phyloP scores from a whole-genome alignment of 1,140 invertebrate genomes.

The Lutraria rhynchaena region DNA sequence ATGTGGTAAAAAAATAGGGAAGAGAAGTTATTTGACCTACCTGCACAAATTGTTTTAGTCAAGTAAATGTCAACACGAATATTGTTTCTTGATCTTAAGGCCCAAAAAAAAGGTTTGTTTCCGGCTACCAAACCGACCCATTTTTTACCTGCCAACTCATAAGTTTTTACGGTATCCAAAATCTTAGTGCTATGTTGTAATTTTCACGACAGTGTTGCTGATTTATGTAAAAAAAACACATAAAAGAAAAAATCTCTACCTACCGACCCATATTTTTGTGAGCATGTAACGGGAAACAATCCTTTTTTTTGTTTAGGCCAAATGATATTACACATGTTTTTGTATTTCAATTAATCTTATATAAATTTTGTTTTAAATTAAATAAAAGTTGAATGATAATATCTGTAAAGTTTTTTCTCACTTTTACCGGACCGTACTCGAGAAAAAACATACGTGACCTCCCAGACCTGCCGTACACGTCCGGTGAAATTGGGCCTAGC shows the following conservation, averaged over 20 bases:
- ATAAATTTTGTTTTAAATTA: not conserved
- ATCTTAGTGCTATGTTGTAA: no score
- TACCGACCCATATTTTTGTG: no score
- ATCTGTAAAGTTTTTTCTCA: not conserved
- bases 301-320: not conserved
- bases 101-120: no score
- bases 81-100: not conserved
- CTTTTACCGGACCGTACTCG: not conserved
- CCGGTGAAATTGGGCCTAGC: not conserved
- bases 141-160: no score
- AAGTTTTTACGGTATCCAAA: no score
- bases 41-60: not conserved
- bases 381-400: not conserved
- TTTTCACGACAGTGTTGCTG: no score
- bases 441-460: conserved; percentile 15
- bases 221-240: no score
- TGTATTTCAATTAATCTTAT: not conserved
- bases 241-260: no score
- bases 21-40: no score
- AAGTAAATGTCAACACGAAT: not conserved
- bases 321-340: not conserved
- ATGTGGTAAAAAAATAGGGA: no score
- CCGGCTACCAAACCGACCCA: no score
- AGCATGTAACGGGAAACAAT: no score
- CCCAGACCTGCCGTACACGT: not conserved